Conservation (phyloP, 2,797 vertebrate genomes). For the Halcyon smyrnensis region DNA sequence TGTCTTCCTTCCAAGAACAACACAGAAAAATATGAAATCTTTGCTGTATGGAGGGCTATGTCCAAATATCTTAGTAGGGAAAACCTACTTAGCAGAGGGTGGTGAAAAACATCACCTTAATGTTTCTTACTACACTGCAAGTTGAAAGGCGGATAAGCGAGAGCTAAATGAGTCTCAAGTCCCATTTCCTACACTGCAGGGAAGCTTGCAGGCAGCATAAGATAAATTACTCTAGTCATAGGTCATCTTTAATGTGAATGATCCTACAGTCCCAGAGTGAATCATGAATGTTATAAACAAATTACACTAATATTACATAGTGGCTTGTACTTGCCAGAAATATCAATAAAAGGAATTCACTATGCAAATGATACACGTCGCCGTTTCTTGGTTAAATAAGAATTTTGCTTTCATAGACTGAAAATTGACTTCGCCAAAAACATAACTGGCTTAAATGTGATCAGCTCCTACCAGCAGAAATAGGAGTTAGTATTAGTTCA, state of each 20-base stretch:
- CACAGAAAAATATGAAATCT: background rate
- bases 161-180: background rate
- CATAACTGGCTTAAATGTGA: background rate
- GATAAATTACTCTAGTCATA: constrained; percentile 2
- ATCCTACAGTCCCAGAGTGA: constrained; percentile 6
- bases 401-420: background rate
- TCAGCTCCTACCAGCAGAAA: background rate
- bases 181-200: background rate
- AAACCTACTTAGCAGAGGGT: background rate
- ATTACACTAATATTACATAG: background rate
- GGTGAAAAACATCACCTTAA: background rate
- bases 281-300: constrained; percentile 1
- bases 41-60: background rate
- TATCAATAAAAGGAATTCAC: background rate
- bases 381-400: background rate
- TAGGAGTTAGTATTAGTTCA: background rate
- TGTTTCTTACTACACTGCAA: background rate
- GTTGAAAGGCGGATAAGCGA: background rate
- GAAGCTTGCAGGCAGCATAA: background rate
- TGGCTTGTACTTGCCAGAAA: constrained; percentile 1
- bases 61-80: background rate
- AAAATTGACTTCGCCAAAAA: background rate
- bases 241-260: constrained; percentile 22
- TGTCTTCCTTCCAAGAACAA: background rate
- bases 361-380: background rate